Percentiles rank a stretch among this genome's conserved stretches.
Conservation (phyloP, 1,140 invertebrate genomes). For the Caenorhabditis inopinata region DNA sequence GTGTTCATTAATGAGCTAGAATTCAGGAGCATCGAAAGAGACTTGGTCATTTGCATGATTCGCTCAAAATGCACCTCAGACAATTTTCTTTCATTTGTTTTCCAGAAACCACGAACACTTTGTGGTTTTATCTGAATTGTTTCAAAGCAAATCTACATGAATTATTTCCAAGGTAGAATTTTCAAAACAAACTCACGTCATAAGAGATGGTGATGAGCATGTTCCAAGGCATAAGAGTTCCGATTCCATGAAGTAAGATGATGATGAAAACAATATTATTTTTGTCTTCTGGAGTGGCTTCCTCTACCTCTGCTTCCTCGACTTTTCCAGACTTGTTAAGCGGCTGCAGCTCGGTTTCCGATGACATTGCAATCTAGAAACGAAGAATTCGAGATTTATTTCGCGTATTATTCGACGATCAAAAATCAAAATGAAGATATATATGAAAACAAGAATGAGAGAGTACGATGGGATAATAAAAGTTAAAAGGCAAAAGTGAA, state of each 20-base stretch:
- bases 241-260: slow-evolving; percentile 89
- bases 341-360: neutral
- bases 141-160: no score
- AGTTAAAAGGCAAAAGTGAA: neutral
- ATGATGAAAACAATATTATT: slow-evolving; percentile 79
- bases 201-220: slow-evolving; percentile 94
- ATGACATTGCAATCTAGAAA: neutral
- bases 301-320: slow-evolving; percentile 22
- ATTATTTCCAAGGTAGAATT: no score
- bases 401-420: no score
- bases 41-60: no score
- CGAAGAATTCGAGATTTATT: no score
- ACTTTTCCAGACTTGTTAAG: neutral
- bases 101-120: no score
- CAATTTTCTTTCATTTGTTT: no score
- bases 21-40: no score
- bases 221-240: slow-evolving; percentile 94
- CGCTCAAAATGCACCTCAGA: no score
- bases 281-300: neutral
- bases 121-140: no score
- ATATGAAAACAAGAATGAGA: neutral
- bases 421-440: no score
- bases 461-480: neutral
- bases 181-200: slow-evolving; percentile 48
- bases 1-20: no score